Evolutionary conservation across 1,140 invertebrate genomes (phyloP), one percentile per base, ranked within the genome.

Genomic region (Palaemon carinicauda): DNA sequence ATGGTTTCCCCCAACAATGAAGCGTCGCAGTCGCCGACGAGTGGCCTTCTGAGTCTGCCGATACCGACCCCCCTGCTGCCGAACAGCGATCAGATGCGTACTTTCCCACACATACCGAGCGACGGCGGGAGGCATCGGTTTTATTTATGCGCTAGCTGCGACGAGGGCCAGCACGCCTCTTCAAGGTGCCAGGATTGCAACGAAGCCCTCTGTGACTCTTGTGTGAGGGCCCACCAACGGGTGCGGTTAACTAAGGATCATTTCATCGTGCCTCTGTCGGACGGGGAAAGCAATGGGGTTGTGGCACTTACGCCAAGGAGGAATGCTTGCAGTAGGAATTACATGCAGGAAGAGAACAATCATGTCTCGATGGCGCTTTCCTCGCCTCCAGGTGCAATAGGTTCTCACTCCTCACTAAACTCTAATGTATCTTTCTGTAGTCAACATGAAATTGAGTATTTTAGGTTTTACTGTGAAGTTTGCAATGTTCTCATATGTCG

Each of bases 141-240:
- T 52, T 90, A 60, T 87, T 82, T 65, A 71, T 88, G 71, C 60
- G 52, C 79, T 31, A 71, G 87, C 81, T 82, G 87, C 81, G 79
- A 87, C 82, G 85, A 87, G 14, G 53, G 85, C 9, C 85, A 82
- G 73, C 65, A 89, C 92, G 91, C 91, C 53, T 91, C 91, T 3
- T 92, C 90, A 4, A 89, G 91, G 50, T 97, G 96, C 91, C 92
- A 94, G 52, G 95, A 96, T 89, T 97, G 96, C 91, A 95, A 94
- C 89, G 95, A 96, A 90, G 91, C 94, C n/a, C 93, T 94, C 89
- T 96, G 96, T 91, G 94, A 95, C 89, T 93, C 93, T 54, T 96
- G 96, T 91, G 93, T 95, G 31, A 92, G 93, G 88, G 94, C 94
- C 86, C 95, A 96, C 90, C 94, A 94, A 71, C 93, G 94, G 21